Percentiles rank a stretch among this genome's conserved stretches.
Conservation (phyloP, 2,113 vertebrate genomes). For the Tautogolabrus adspersus region DNA sequence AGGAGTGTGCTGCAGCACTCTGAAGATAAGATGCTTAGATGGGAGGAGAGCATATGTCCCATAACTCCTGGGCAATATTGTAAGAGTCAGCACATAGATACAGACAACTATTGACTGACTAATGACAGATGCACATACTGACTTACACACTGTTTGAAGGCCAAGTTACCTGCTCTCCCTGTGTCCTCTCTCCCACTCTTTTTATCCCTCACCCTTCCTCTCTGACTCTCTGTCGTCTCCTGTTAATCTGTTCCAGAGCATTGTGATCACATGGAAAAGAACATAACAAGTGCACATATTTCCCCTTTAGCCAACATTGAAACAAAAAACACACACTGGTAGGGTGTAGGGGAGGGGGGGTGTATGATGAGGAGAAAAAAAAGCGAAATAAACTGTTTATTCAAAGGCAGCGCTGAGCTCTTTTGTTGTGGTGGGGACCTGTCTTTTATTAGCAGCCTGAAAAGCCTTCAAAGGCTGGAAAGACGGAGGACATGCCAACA, state of each 20-base stretch:
- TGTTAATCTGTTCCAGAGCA: slow-evolving; percentile 87
- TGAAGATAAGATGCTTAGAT: slow-evolving; percentile 67
- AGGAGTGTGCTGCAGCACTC: slow-evolving; percentile 61
- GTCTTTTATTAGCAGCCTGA: slow-evolving; percentile 88
- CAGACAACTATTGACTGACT: slow-evolving; percentile 23
- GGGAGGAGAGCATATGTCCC: slow-evolving; percentile 52
- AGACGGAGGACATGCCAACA: slow-evolving; percentile 86
- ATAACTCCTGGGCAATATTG: slow-evolving; percentile 17
- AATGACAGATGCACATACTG: slow-evolving; percentile 16
- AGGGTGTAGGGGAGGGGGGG: slow-evolving; percentile 22
- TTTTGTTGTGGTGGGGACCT: slow-evolving; percentile 89
- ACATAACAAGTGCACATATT: slow-evolving; percentile 88
- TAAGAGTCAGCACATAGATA: slow-evolving; percentile 6
- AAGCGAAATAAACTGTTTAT: slow-evolving; percentile 86
- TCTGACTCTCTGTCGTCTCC: slow-evolving; percentile 67
- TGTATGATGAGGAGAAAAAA: slow-evolving; percentile 50
- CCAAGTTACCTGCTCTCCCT: slow-evolving; percentile 76
- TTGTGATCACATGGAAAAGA: slow-evolving; percentile 88
- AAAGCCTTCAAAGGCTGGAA: slow-evolving; percentile 88
- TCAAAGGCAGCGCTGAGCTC: slow-evolving; percentile 83
- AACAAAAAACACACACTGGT: slow-evolving; percentile 64
- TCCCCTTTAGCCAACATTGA: slow-evolving; percentile 81
- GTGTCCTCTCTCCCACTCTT: too few species aligned
- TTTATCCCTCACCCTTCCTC: slow-evolving; percentile 24
- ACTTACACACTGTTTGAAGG: slow-evolving; percentile 48